These are phyloP conservation scores for Drosophila takahashii DNA, from an alignment of 1,140 invertebrate genomes.

Conservation along the genomic window DNA sequence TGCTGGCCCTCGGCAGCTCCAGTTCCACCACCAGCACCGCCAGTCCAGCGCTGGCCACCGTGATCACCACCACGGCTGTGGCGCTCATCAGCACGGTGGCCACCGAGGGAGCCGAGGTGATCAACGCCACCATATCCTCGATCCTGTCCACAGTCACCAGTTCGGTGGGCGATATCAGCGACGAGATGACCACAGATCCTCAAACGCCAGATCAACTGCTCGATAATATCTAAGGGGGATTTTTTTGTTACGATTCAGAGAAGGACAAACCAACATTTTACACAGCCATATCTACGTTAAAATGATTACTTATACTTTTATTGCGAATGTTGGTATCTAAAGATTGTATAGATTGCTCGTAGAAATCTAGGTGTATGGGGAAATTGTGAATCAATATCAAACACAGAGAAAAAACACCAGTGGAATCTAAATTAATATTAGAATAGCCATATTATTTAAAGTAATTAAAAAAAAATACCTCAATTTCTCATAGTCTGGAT, in stretches of 20 bases:
- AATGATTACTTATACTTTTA: constrained; percentile 1
- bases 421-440: background rate
- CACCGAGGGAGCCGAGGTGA: constrained; percentile 59
- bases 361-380: background rate
- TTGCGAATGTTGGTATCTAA: background rate
- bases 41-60: constrained; percentile 61
- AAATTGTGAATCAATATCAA: background rate
- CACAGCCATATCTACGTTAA: constrained; percentile 11
- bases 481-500: background rate
- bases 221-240: constrained; percentile 72
- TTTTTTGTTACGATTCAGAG: background rate
- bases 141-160: constrained; percentile 65
- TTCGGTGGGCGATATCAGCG: constrained; percentile 73
- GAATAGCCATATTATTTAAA: background rate
- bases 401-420: background rate
- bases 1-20: constrained; percentile 21
- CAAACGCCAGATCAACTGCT: constrained; percentile 75
- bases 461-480: background rate
- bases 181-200: constrained; percentile 76
- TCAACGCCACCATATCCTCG: constrained; percentile 68
- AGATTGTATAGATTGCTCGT: constrained; percentile 2
- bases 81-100: constrained; percentile 67
- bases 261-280: background rate
- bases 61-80: constrained; percentile 71
- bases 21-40: constrained; percentile 36